These are phyloP conservation scores for Dendroctonus valens DNA, from an alignment of 1,140 invertebrate genomes.

Conservation along the genomic window DNA sequence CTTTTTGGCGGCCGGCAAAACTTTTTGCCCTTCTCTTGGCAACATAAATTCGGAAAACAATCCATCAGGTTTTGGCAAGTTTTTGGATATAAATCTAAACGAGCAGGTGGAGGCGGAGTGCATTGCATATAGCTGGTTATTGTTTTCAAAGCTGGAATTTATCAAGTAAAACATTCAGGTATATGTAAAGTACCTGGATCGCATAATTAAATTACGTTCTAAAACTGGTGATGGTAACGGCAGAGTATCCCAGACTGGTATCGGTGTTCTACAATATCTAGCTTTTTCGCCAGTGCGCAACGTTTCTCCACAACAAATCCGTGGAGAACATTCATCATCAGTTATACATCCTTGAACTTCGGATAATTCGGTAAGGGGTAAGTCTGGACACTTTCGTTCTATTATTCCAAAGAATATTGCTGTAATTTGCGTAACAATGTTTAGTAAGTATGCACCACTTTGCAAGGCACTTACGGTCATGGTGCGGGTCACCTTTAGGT, in stretches of 20 bases:
- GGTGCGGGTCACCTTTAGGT: constrained; percentile 54
- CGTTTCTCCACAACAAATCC: constrained; percentile 67
- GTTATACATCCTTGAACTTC: constrained; percentile 63
- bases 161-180: background rate
- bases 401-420: constrained; percentile 62
- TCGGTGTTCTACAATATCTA: constrained; percentile 66
- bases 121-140: constrained; percentile 68
- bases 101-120: constrained; percentile 62
- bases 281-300: constrained; percentile 49
- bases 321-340: constrained; percentile 65
- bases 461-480: constrained; percentile 56
- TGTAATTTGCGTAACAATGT: constrained; percentile 43
- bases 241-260: constrained; percentile 60
- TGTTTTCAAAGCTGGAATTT: constrained; percentile 56
- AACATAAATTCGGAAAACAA: constrained; percentile 74
- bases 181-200: background rate
- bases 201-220: constrained; percentile 50
- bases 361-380: constrained; percentile 63
- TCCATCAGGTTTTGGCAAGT: constrained; percentile 65
- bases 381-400: constrained; percentile 61
- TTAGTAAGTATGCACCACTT: constrained; percentile 26
- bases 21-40: constrained; percentile 65
- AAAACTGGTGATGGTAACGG: constrained; percentile 54
- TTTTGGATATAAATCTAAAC: constrained; percentile 65
- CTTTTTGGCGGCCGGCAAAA: constrained; percentile 68